Evolutionary conservation across 2,113 vertebrate species (phyloP).

Genomic region (Candoia aspera): DNA sequence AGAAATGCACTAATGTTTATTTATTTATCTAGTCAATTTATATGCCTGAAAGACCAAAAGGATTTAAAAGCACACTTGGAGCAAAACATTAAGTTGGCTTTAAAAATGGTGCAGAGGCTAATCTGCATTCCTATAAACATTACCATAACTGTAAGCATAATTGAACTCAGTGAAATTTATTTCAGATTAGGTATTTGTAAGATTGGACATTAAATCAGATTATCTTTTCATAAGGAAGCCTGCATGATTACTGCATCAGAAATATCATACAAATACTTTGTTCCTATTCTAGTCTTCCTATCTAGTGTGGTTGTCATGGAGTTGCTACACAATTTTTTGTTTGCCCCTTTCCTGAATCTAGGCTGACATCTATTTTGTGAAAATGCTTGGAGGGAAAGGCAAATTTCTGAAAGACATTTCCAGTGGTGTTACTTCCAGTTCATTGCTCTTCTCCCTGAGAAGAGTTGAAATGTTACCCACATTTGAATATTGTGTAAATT

Average conservation of each 20-base stretch:
- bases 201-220: neutral
- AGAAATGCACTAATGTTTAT: neutral
- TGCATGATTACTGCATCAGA: constrained; percentile 4
- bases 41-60: neutral
- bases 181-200: neutral
- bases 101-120: neutral
- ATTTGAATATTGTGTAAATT: neutral
- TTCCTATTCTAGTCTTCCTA: no score
- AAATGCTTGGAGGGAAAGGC: constrained; percentile 28
- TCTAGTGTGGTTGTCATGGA: neutral
- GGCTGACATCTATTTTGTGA: constrained; percentile 19
- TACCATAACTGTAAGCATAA: neutral
- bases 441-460: neutral
- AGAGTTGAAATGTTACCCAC: neutral
- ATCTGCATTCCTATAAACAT: neutral
- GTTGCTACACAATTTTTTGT: neutral
- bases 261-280: constrained; percentile 18
- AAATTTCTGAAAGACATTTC: neutral
- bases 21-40: no score
- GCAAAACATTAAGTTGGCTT: neutral
- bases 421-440: neutral
- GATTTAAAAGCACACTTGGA: constrained; percentile 17
- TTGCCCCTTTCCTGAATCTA: constrained; percentile 24
- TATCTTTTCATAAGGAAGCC: neutral
- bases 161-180: neutral